These are phyloP conservation scores for Brenthis hecate DNA, from an alignment of 2,888 invertebrate species.

Conservation along the genomic window DNA sequence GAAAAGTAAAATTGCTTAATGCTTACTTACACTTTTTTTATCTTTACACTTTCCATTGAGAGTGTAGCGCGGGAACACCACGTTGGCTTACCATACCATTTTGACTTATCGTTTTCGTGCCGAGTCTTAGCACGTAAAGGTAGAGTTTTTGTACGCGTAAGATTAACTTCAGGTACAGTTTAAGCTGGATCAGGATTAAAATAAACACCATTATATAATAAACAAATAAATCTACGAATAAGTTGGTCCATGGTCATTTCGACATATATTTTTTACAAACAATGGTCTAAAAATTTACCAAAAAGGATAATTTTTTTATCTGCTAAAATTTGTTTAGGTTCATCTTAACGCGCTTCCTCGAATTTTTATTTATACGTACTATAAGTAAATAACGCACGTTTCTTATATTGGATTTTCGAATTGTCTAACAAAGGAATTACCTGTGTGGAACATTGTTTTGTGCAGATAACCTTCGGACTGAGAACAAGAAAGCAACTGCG, in stretches of 20 bases:
- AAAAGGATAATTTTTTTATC: slow-evolving; percentile 74
- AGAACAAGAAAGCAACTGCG: slow-evolving; percentile 58
- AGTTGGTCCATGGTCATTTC: slow-evolving; percentile 50
- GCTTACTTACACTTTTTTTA: slow-evolving; percentile 23
- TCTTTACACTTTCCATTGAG: slow-evolving; percentile 43
- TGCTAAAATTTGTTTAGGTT: slow-evolving; percentile 65
- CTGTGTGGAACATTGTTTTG: slow-evolving; percentile 47
- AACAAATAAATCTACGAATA: slow-evolving; percentile 65
- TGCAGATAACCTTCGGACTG: slow-evolving; percentile 55
- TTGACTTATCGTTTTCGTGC: slow-evolving; percentile 57
- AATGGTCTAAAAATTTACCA: slow-evolving; percentile 63
- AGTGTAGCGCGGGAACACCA: slow-evolving; percentile 37
- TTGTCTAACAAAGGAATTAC: slow-evolving; percentile 46
- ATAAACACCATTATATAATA: slow-evolving; percentile 77
- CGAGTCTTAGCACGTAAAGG: slow-evolving; percentile 67
- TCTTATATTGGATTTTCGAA: slow-evolving; percentile 40
- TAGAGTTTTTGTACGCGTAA: slow-evolving; percentile 59
- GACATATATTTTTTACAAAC: slow-evolving; percentile 53
- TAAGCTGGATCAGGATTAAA: slow-evolving; percentile 73
- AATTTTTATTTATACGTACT: slow-evolving; percentile 51
- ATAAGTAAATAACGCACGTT: slow-evolving; percentile 41
- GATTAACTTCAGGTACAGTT: slow-evolving; percentile 73
- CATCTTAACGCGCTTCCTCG: slow-evolving; percentile 60
- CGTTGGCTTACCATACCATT: slow-evolving; percentile 51
- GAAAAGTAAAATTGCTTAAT: slow-evolving; percentile 18